Evolutionary conservation across 2,888 invertebrate species (phyloP), one percentile per base, ranked within the genome.

Genomic region (Ichneumon xanthorius): DNA sequence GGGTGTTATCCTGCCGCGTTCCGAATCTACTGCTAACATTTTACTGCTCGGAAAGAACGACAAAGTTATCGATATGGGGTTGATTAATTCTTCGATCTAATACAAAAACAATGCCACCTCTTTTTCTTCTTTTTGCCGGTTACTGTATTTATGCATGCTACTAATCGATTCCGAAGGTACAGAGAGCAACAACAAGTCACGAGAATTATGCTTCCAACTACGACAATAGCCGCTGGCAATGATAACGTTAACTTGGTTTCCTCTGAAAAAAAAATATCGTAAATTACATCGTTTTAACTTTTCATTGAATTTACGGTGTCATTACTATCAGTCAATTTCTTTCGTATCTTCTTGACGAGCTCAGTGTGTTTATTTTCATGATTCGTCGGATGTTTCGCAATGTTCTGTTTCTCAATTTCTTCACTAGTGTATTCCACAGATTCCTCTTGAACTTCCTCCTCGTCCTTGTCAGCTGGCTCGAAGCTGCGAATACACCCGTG

Each of bases 131-230:
- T 88, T 75, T 79, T 77, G 30, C 86, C 80, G 14, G 80, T 79
- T 3, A 88, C 68, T 7, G 55, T 86, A 22, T 87, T 78, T 37
- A 85, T 75, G 30, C 86, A 88, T 4, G 83, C 78, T 4, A 85
- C 81, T 5, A 90, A 63, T 53, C 87, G 86, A 73, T 86, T 87
- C 70, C 88, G 84, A 26, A 90, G 77, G 37, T 81, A 88, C 9
- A 89, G 71, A 16, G 89, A 81, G 70, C 90, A 90, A 63, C 87
- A 88, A 63, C 90, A 90, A 22, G 87, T 87, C 6, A 87, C 14
- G 4, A 88, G 53, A 40, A 89, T 65, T 33, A 88, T 85, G 45
- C 73, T 80, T 22, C 79, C 87, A 3, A 90, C 72, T 7, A 87
- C 75, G 7, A 85, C 63, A 50, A 87, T 68, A 2, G 88, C 80